phyloP scores from a whole-genome alignment of 2,797 vertebrate genomes.

The Siniperca undulata region DNA sequence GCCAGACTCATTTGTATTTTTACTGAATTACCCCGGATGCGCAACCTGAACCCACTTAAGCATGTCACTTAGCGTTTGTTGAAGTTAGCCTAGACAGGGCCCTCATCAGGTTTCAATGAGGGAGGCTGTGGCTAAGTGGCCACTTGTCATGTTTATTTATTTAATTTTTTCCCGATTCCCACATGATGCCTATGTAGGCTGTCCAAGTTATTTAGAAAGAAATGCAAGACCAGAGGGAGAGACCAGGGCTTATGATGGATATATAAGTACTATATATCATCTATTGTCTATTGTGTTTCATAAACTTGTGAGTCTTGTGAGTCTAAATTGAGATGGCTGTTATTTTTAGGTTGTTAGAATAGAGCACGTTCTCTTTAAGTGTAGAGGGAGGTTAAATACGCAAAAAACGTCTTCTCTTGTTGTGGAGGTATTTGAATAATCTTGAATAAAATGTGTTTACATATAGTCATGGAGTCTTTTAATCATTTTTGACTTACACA shows the following conservation, averaged over 20 bases:
- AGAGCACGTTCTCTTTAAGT: constrained; percentile 23
- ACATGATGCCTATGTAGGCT: constrained; percentile 67
- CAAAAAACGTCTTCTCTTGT: background rate
- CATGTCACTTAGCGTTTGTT: constrained; percentile 88
- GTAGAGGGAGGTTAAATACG: constrained; percentile 44
- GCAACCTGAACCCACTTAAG: constrained; percentile 89
- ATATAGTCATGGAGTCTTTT: constrained; percentile 73
- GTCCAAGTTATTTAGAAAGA: constrained; percentile 77
- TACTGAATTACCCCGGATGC: constrained; percentile 87
- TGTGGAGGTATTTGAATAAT: constrained; percentile 77
- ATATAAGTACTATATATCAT: constrained; percentile 23
- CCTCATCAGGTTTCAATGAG: constrained; percentile 86
- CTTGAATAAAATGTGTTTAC: constrained; percentile 78
- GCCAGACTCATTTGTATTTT: constrained; percentile 88
- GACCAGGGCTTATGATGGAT: constrained; percentile 52
- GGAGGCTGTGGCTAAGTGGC: constrained; percentile 85
- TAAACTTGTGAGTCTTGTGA: constrained; percentile 18
- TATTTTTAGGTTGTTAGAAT: constrained; percentile 10
- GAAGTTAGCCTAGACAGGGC: constrained; percentile 82
- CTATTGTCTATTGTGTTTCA: constrained; percentile 42
- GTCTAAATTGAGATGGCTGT: constrained; percentile 1
- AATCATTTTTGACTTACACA: constrained; percentile 79
- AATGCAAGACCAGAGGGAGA: constrained; percentile 42
- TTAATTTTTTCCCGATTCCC: constrained; percentile 77
- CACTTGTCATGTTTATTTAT: constrained; percentile 88